These are phyloP conservation scores for Meloidogyne floridensis DNA, from an alignment of 1,140 invertebrate species.

Conservation along the genomic window DNA sequence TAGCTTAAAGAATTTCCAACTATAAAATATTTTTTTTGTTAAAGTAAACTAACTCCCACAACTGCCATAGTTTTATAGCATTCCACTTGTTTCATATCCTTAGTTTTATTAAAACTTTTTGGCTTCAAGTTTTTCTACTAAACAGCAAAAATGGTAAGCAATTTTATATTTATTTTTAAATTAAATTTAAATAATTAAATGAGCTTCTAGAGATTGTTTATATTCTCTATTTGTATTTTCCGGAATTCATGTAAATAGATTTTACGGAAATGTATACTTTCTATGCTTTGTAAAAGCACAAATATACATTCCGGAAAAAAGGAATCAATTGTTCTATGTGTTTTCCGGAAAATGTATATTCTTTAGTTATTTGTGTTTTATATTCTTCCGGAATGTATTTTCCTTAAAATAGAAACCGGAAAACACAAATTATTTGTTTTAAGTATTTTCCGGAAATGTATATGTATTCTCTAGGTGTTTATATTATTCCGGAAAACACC, in stretches of 20 bases:
- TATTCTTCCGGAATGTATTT: not conserved
- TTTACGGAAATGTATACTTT: too few relatives aligned
- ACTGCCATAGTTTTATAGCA: not conserved
- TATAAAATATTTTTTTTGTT: not conserved
- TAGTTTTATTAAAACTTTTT: not conserved
- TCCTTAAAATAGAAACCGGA: too few relatives aligned
- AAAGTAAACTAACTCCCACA: too few relatives aligned
- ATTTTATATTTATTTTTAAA: not conserved
- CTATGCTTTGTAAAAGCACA: too few relatives aligned
- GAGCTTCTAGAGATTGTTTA: too few relatives aligned
- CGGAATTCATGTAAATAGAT: too few relatives aligned
- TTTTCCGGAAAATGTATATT: too few relatives aligned
- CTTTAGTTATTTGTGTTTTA: not conserved
- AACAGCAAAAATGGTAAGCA: constrained; percentile 2
- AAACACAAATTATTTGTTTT: too few relatives aligned
- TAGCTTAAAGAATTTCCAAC: not conserved
- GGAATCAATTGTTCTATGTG: too few relatives aligned
- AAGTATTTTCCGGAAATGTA: not conserved
- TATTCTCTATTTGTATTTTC: too few relatives aligned
- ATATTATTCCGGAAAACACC: not conserved
- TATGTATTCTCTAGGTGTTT: too few relatives aligned
- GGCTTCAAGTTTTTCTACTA: not conserved
- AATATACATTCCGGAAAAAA: too few relatives aligned
- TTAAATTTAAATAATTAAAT: not conserved
- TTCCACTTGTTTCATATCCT: not conserved